A percentile compares a stretch with the other conserved stretches of the same genome.
Conservation (phyloP, 2,797 vertebrate genomes). For the Periparus ater region DNA sequence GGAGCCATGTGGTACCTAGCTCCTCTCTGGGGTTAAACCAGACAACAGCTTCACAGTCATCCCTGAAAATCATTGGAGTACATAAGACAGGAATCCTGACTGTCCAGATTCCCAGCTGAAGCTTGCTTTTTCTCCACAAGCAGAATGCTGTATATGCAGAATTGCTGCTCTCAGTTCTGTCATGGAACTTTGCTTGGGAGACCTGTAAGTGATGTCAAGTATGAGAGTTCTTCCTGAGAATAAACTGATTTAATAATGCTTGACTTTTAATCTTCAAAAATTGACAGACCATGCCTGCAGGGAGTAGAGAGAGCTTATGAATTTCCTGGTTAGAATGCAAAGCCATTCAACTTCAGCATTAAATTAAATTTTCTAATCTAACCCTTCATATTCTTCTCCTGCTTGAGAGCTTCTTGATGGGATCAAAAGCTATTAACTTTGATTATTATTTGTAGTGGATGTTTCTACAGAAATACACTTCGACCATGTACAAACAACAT, state of each 20-base stretch:
- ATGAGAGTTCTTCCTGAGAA: neutral
- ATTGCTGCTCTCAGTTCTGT: neutral
- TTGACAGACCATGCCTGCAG: neutral
- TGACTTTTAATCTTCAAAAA: neutral
- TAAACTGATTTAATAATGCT: neutral
- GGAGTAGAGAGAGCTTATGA: neutral
- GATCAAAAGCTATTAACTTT: neutral
- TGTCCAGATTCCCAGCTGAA: neutral
- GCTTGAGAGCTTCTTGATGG: neutral
- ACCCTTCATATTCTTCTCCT: neutral
- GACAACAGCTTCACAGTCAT: neutral
- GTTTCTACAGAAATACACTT: neutral
- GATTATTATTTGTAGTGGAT: neutral
- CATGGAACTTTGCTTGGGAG: neutral
- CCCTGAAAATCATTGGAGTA: neutral
- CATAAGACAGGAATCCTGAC: fast-evolving
- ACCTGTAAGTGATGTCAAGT: neutral
- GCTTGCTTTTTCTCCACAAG: neutral
- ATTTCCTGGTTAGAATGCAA: slow-evolving; percentile 13
- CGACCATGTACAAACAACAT: neutral
- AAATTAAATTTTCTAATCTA: slow-evolving; percentile 28
- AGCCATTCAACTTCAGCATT: neutral
- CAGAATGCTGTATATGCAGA: neutral
- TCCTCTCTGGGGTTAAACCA: neutral
- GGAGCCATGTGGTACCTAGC: fast-evolving